These are phyloP conservation scores for Dromas ardeola DNA, from an alignment of 2,113 vertebrate species.

Conservation along the genomic window DNA sequence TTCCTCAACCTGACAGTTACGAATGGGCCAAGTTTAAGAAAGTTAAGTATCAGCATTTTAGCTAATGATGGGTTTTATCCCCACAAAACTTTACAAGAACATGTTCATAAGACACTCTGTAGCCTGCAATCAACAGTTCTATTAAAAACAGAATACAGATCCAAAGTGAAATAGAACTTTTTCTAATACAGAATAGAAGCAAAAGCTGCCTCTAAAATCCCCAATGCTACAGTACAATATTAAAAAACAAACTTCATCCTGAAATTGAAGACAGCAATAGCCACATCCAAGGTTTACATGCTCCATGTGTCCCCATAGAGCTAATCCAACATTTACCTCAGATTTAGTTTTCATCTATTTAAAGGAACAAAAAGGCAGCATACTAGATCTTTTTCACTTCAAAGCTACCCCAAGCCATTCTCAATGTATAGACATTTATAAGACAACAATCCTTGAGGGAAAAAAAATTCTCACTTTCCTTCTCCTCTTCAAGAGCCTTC, in stretches of 20 bases:
- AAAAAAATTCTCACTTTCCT: background rate
- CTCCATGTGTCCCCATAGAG: rapidly evolving
- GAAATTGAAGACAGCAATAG: background rate
- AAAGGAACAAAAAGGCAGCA: background rate
- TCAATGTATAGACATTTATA: background rate
- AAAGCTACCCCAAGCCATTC: background rate
- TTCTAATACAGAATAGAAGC: background rate
- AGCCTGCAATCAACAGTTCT: background rate
- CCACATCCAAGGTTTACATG: background rate
- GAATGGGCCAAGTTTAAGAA: background rate
- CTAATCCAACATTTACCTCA: background rate
- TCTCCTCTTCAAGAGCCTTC: background rate
- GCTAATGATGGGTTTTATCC: background rate
- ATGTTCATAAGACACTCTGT: background rate
- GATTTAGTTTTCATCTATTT: background rate
- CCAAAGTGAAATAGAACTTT: background rate
- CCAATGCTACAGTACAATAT: background rate
- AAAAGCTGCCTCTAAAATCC: background rate
- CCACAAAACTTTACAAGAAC: background rate
- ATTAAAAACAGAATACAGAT: background rate
- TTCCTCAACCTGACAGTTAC: background rate
- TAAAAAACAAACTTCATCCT: background rate
- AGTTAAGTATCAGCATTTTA: background rate
- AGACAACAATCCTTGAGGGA: background rate
- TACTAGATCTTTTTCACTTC: background rate